A percentile compares a stretch with the other conserved stretches of the same genome.
Evolutionary conservation across 2,113 vertebrate genomes (phyloP).

Genomic region (Vulpes vulpes): DNA sequence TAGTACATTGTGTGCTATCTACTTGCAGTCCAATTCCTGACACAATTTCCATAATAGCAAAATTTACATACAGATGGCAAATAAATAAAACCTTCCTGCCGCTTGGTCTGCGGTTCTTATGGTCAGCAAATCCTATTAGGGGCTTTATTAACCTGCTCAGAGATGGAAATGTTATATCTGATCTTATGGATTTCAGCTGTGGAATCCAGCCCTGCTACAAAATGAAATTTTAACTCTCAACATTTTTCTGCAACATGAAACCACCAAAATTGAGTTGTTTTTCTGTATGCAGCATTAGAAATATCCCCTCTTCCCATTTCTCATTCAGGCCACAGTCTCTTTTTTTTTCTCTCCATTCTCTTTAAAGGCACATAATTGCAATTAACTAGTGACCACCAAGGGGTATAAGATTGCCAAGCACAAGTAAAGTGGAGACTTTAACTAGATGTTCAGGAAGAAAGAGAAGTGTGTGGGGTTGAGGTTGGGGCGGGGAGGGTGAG

Average conservation of each 20-base stretch:
- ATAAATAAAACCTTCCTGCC: conserved; percentile 58
- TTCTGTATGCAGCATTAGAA: neutral
- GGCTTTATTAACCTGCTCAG: conserved; percentile 39
- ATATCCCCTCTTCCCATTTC: neutral
- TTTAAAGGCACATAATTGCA: neutral
- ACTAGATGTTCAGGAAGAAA: neutral
- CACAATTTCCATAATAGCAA: conserved; percentile 73
- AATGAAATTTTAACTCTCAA: conserved; percentile 21
- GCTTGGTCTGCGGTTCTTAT: neutral
- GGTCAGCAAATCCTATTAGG: conserved; percentile 72
- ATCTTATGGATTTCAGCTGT: neutral
- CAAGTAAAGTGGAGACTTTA: neutral
- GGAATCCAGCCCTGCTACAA: neutral
- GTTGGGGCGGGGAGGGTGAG: accelerated
- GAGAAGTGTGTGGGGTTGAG: accelerated
- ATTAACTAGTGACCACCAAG: neutral
- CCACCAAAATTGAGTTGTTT: neutral
- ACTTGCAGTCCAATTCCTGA: conserved; percentile 31
- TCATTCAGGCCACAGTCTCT: neutral
- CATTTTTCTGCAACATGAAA: conserved; percentile 17
- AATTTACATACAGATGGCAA: conserved; percentile 79
- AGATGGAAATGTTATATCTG: conserved; percentile 35
- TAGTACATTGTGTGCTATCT: neutral
- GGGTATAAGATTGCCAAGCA: neutral
- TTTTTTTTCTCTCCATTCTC: neutral